These are phyloP conservation scores for Paraplagusia blochii DNA, from an alignment of 2,113 vertebrate species.

Conservation along the genomic window DNA sequence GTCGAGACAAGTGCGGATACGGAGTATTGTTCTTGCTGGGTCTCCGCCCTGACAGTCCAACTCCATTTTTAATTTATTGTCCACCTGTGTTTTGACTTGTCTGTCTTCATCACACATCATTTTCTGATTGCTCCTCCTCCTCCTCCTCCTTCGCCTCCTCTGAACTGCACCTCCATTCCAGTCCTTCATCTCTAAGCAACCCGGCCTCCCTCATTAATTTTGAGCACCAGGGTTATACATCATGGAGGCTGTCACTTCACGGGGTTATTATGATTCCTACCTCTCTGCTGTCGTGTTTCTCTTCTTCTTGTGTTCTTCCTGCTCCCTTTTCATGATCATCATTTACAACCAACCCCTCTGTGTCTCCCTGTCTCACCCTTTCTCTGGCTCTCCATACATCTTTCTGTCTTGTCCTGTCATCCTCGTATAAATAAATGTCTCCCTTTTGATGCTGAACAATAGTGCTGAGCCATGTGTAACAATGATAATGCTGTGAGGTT, in stretches of 20 bases:
- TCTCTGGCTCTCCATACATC: slow-evolving; percentile 1
- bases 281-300: slow-evolving; percentile 45
- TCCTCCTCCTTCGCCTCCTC: slow-evolving; percentile 11
- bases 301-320: slow-evolving; percentile 22
- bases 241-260: slow-evolving; percentile 70
- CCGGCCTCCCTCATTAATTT: slow-evolving; percentile 78
- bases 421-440: slow-evolving; percentile 48
- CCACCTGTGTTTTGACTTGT: no score
- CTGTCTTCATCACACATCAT: background rate
- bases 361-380: slow-evolving; percentile 11
- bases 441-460: slow-evolving; percentile 45
- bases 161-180: slow-evolving; percentile 16
- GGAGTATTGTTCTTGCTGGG: slow-evolving; percentile 1
- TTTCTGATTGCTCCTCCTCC: background rate
- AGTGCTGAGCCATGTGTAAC: slow-evolving; percentile 28
- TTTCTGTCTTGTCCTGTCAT: slow-evolving; percentile 23
- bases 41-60: slow-evolving; percentile 10
- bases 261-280: slow-evolving; percentile 49
- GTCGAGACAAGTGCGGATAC: background rate
- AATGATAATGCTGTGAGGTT: slow-evolving; percentile 33
- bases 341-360: background rate
- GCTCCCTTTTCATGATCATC: background rate
- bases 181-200: slow-evolving; percentile 66
- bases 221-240: slow-evolving; percentile 72
- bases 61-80: background rate